Conservation (phyloP, 2,888 invertebrate species). For the Mythimna albipuncta region DNA sequence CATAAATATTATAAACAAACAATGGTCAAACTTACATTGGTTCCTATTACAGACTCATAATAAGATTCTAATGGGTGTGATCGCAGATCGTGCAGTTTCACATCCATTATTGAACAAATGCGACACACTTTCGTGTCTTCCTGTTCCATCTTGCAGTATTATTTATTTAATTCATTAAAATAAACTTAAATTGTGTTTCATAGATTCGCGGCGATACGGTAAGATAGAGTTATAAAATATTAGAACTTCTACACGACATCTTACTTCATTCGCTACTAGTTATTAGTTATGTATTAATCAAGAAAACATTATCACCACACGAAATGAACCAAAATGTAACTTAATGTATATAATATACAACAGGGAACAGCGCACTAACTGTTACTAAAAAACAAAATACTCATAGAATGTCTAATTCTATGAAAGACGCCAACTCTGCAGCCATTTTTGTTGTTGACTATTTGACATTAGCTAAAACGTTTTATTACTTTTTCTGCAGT, state of each 20-base stretch:
- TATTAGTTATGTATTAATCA: slow-evolving; percentile 2
- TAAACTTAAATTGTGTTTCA: slow-evolving; percentile 41
- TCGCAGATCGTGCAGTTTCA: slow-evolving; percentile 78
- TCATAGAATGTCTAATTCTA: slow-evolving; percentile 79
- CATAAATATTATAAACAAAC: slow-evolving; percentile 25
- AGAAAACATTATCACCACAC: not conserved
- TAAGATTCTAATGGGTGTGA: slow-evolving; percentile 75
- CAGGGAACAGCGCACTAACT: not conserved
- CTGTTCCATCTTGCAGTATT: slow-evolving; percentile 63
- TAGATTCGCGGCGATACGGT: slow-evolving; percentile 47
- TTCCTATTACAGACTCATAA: slow-evolving; percentile 77
- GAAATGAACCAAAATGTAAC: slow-evolving; percentile 7
- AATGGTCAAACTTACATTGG: slow-evolving; percentile 74
- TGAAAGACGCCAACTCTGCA: slow-evolving; percentile 77
- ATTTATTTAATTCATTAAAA: slow-evolving; percentile 35
- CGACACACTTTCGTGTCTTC: slow-evolving; percentile 78
- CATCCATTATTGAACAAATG: slow-evolving; percentile 80
- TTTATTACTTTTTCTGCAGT: not conserved
- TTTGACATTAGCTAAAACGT: slow-evolving; percentile 7
- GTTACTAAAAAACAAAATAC: slow-evolving; percentile 22
- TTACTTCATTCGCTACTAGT: slow-evolving; percentile 25
- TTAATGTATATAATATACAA: not conserved
- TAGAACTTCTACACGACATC: slow-evolving; percentile 76
- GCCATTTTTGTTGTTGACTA: slow-evolving; percentile 71
- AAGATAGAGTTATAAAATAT: slow-evolving; percentile 83